Percentiles rank a stretch among this genome's conserved stretches.
Evolutionary conservation across 2,797 vertebrate genomes (phyloP).

Genomic region (Todus mexicanus): DNA sequence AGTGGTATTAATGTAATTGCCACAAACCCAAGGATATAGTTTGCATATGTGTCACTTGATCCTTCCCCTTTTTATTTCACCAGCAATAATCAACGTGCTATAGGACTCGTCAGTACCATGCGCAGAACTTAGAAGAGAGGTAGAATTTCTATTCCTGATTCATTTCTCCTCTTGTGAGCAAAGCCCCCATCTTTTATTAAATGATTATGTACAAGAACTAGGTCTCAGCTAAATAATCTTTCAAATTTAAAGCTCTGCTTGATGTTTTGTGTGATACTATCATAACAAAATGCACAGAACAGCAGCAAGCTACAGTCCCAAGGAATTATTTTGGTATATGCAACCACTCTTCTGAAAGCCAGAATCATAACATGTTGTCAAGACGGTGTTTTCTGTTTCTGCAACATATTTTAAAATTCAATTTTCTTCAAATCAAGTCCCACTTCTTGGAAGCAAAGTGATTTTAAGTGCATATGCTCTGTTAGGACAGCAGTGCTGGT

Average conservation of each 20-base stretch:
- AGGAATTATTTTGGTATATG: background rate
- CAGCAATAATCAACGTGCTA: background rate
- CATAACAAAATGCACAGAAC: background rate
- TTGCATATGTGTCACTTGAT: background rate
- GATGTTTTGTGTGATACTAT: background rate
- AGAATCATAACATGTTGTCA: background rate
- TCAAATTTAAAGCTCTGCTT: background rate
- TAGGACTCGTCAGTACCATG: background rate
- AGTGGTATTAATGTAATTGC: background rate
- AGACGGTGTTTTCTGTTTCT: background rate
- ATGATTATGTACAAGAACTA: background rate
- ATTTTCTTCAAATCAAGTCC: constrained; percentile 13
- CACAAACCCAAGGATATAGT: background rate
- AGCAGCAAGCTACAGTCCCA: background rate
- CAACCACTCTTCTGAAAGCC: background rate
- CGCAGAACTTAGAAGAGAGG: background rate
- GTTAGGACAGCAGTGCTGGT: constrained; percentile 23
- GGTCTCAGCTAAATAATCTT: background rate
- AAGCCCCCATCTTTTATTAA: background rate
- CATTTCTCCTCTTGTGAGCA: background rate
- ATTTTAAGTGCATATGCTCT: constrained; percentile 13
- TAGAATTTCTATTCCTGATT: background rate
- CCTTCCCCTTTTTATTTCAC: background rate
- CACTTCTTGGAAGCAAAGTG: background rate
- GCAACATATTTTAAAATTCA: constrained; percentile 43